phyloP scores from a whole-genome alignment of 37 sponge, comb jelly and placozoan species.

The Diacarnus erythraeanus region DNA sequence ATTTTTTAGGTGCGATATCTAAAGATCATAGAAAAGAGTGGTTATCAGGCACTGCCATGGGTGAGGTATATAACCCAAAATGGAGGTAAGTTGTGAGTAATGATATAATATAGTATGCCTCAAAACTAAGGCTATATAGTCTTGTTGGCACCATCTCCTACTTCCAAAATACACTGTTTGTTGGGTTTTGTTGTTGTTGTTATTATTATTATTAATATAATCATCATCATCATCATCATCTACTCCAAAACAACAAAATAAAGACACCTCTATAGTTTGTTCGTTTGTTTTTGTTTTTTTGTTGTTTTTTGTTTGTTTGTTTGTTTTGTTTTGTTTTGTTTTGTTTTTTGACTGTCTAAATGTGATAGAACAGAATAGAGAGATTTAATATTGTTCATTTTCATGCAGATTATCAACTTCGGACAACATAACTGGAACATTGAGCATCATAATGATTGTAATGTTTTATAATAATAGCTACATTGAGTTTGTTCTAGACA shows the following conservation, averaged over 20 bases:
- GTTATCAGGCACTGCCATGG: constrained; percentile 99
- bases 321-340: too few relatives aligned
- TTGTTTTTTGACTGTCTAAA: too few relatives aligned
- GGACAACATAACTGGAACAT: constrained; percentile 34
- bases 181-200: too few relatives aligned
- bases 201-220: background rate
- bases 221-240: background rate
- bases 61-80: constrained; percentile 98
- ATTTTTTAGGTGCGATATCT: constrained; percentile 90
- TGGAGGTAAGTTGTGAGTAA: constrained; percentile 72
- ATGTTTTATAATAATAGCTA: too few relatives aligned
- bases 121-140: background rate
- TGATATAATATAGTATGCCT: background rate
- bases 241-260: too few relatives aligned
- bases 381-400: constrained; percentile 13
- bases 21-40: constrained; percentile 99
- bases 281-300: too few relatives aligned
- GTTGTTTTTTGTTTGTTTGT: too few relatives aligned
- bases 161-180: too few relatives aligned
- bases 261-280: too few relatives aligned
- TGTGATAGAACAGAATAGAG: too few relatives aligned
- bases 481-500: background rate
- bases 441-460: background rate
- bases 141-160: background rate
- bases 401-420: constrained; percentile 64